Percentiles rank a stretch among this genome's conserved stretches.
These are phyloP conservation scores for Blennius ocellaris DNA, from an alignment of 2,113 vertebrate genomes.

Conservation along the genomic window DNA sequence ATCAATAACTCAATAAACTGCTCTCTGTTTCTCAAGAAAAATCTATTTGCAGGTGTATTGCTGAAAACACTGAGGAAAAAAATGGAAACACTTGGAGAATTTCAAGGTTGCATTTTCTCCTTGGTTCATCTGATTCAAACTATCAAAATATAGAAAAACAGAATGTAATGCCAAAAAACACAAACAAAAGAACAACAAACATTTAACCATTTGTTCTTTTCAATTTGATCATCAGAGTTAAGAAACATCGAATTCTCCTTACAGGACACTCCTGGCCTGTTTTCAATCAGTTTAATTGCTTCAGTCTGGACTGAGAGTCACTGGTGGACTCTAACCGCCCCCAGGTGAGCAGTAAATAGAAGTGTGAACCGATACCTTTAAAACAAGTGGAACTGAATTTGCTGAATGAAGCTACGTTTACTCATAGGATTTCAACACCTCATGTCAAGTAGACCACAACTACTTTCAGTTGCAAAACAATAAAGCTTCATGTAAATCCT, in stretches of 20 bases:
- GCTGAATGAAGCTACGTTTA: slow-evolving; percentile 35
- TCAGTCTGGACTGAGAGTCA: slow-evolving; percentile 38
- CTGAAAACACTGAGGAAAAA: too few relatives aligned
- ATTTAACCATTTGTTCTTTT: background rate
- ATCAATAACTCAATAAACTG: background rate
- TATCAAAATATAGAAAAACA: background rate
- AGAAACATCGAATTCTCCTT: slow-evolving; percentile 3
- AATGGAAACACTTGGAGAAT: too few relatives aligned
- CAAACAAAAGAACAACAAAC: too few relatives aligned
- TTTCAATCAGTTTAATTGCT: slow-evolving; percentile 44
- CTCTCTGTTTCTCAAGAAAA: background rate
- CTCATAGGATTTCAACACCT: slow-evolving; percentile 46
- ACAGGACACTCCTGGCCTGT: slow-evolving; percentile 19
- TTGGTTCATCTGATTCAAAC: background rate
- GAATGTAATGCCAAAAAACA: too few relatives aligned
- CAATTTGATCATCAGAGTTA: slow-evolving; percentile 1
- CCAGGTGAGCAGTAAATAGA: slow-evolving; percentile 66
- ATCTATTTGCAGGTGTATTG: too few relatives aligned
- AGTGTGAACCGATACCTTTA: slow-evolving; percentile 61
- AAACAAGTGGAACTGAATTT: slow-evolving; percentile 58
- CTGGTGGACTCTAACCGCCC: slow-evolving; percentile 29
- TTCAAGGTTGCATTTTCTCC: background rate
- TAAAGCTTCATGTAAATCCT: background rate
- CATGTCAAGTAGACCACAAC: slow-evolving; percentile 9
- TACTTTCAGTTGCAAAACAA: slow-evolving; percentile 9